Evolutionary conservation across 2,113 vertebrate genomes (phyloP).

Genomic region (Myotis brandtii): DNA sequence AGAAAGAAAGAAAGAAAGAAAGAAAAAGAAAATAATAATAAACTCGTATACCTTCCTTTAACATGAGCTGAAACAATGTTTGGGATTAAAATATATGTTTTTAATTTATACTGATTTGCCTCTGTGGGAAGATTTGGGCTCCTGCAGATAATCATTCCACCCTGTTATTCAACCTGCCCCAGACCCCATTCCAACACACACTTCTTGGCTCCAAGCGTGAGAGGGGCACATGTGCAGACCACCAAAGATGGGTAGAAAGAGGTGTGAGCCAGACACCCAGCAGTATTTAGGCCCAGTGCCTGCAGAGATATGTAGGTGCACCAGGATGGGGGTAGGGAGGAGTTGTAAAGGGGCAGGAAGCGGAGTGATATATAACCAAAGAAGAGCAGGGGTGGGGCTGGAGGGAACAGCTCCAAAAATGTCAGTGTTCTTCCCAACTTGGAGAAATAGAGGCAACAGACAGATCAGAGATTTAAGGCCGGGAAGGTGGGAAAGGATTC

Average conservation of each 20-base stretch:
- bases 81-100: neutral
- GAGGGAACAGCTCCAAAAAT: neutral
- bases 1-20: too few species aligned
- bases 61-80: neutral
- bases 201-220: neutral
- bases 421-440: neutral
- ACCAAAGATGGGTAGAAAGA: neutral
- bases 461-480: neutral
- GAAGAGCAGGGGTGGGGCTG: neutral
- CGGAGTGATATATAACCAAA: neutral
- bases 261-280: neutral
- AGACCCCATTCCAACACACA: neutral
- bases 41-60: neutral
- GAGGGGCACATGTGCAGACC: neutral
- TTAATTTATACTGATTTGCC: neutral
- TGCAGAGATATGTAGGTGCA: rapidly evolving
- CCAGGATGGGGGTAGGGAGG: too few species aligned
- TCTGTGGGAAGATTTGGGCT: neutral
- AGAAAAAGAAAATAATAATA: neutral
- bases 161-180: neutral
- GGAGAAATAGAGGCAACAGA: neutral
- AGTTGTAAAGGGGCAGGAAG: neutral
- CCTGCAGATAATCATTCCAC: neutral
- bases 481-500: neutral
- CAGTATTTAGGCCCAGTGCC: neutral